phyloP scores from a whole-genome alignment of 2,888 invertebrate species.

The Macropis europaea region DNA sequence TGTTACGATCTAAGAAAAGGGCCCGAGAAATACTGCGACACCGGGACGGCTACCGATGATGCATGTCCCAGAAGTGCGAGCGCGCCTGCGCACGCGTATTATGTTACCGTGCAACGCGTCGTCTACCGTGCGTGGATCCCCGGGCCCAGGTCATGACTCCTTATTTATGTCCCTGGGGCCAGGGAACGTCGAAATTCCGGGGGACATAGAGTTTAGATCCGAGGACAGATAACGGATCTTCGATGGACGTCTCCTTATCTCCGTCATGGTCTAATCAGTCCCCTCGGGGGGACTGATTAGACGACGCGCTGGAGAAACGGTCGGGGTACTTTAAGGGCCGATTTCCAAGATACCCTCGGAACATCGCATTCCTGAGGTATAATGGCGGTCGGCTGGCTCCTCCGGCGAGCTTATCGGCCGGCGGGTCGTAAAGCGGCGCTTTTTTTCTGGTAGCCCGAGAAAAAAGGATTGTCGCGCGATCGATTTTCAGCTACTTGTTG shows the following conservation, averaged over 20 bases:
- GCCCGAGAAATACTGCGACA: conserved; percentile 71
- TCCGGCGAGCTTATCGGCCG: conserved; percentile 15
- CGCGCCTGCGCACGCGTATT: conserved; percentile 55
- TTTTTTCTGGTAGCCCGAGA: not conserved
- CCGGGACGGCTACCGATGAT: conserved; percentile 75
- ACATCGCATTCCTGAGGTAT: conserved; percentile 29
- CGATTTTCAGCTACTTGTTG: conserved; percentile 10
- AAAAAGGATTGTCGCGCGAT: not conserved
- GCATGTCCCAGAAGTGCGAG: conserved; percentile 64
- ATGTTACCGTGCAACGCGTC: conserved; percentile 57
- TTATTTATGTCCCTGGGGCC: conserved; percentile 68
- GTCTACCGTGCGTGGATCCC: conserved; percentile 47
- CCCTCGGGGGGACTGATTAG: conserved; percentile 25
- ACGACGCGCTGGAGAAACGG: not conserved
- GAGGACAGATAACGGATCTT: conserved; percentile 41
- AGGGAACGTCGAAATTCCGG: conserved; percentile 44
- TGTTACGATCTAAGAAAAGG: conserved; percentile 56
- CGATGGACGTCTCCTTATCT: conserved; percentile 37
- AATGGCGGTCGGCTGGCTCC: conserved; percentile 3
- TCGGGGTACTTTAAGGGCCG: conserved; percentile 16
- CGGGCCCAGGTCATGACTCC: conserved; percentile 66
- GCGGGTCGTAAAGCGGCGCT: conserved; percentile 1
- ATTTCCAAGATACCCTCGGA: conserved; percentile 35
- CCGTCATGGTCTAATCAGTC: conserved; percentile 34
- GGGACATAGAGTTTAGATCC: conserved; percentile 40